phyloP scores from a whole-genome alignment of 92 coral and sea anemone species.

The Actinostola sp. region DNA sequence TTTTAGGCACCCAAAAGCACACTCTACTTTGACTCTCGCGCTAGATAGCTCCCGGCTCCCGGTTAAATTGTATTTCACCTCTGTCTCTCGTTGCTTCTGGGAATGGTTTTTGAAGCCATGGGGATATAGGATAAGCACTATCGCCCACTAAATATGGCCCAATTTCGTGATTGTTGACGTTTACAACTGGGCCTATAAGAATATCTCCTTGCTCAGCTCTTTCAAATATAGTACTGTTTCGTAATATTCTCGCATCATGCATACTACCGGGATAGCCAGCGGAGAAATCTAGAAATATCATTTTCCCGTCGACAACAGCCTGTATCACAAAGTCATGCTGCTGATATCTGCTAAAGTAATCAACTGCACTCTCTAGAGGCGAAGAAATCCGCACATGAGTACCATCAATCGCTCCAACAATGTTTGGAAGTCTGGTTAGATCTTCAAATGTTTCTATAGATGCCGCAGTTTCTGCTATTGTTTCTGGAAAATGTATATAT shows the following conservation, averaged over 20 bases:
- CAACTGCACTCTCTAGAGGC: constrained; percentile 40
- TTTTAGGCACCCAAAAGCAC: constrained; percentile 31
- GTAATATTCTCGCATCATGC: constrained; percentile 39
- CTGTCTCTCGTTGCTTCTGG: constrained; percentile 28
- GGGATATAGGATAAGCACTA: constrained; percentile 52
- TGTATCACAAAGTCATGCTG: constrained; percentile 39
- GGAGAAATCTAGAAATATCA: constrained; percentile 34
- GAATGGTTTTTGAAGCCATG: no score
- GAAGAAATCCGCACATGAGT: constrained; percentile 33
- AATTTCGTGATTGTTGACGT: constrained; percentile 1
- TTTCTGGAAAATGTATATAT: constrained; percentile 47
- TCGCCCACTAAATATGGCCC: constrained; percentile 44
- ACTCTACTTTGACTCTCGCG: constrained; percentile 36
- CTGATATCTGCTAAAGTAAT: constrained; percentile 55
- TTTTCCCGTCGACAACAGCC: no score
- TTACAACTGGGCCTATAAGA: constrained; percentile 31
- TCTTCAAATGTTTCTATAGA: constrained; percentile 33
- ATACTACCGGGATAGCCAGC: constrained; percentile 39
- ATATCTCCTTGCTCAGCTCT: constrained; percentile 43
- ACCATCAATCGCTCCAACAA: constrained; percentile 51
- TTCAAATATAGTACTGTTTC: constrained; percentile 36
- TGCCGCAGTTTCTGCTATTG: constrained; percentile 43
- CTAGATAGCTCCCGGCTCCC: constrained; percentile 26
- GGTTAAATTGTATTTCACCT: constrained; percentile 32
- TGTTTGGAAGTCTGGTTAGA: constrained; percentile 33